A percentile compares a stretch with the other conserved stretches of the same genome.
Conservation (phyloP, 2,113 vertebrate genomes). For the Atherinomorus stipes region DNA sequence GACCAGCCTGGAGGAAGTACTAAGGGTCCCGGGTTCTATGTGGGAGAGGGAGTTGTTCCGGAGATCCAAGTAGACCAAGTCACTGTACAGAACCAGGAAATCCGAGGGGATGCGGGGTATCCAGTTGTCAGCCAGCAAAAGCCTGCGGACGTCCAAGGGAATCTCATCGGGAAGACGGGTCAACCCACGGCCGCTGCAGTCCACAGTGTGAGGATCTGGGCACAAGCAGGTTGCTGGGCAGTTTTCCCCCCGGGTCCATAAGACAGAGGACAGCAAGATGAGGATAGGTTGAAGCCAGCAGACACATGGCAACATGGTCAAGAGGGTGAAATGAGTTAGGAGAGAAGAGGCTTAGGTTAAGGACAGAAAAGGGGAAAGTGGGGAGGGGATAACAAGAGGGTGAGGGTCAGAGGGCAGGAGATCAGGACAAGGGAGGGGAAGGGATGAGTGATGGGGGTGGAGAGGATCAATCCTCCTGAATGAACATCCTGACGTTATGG, state of each 20-base stretch:
- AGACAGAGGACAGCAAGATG: constrained; percentile 78
- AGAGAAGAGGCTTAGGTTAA: constrained; percentile 58
- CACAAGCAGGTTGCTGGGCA: constrained; percentile 91
- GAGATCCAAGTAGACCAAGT: constrained; percentile 96
- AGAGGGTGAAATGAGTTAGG: constrained; percentile 69
- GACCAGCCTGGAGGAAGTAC: constrained; percentile 92
- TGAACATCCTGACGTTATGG: constrained; percentile 70
- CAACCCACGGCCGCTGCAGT: constrained; percentile 92
- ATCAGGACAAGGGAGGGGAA: constrained; percentile 75
- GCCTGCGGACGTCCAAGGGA: constrained; percentile 93
- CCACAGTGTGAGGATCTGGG: constrained; percentile 94
- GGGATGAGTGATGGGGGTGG: constrained; percentile 74
- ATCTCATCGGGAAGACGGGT: constrained; percentile 91
- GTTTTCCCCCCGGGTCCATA: constrained; percentile 81
- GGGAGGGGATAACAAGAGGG: constrained; percentile 60
- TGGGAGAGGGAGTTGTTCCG: constrained; percentile 93
- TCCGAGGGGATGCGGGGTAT: constrained; percentile 93
- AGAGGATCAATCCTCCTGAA: constrained; percentile 83
- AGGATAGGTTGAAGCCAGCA: constrained; percentile 80
- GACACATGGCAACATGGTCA: constrained; percentile 87
- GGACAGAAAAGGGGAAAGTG: constrained; percentile 47
- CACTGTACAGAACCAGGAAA: constrained; percentile 96
- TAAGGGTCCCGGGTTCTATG: constrained; percentile 92
- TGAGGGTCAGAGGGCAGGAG: constrained; percentile 71
- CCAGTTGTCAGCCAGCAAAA: constrained; percentile 93